phyloP scores from a whole-genome alignment of 2,888 invertebrate species.

The Flabesymbios commensalis region DNA sequence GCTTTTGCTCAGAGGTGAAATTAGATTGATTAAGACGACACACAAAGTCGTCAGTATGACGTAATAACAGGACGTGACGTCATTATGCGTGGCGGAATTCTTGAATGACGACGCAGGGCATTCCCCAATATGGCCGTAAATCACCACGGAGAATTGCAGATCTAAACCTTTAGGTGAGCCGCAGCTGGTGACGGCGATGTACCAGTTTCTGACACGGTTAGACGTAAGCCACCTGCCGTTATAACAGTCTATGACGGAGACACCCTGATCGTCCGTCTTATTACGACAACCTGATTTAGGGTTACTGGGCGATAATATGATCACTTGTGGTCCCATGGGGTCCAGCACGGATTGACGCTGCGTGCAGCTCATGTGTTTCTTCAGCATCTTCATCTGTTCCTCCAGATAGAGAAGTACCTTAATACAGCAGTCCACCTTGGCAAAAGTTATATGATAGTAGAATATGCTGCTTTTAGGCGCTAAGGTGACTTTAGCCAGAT shows the following conservation, averaged over 20 bases:
- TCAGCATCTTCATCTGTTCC: constrained; percentile 22
- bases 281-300: constrained; percentile 22
- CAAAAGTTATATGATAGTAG: constrained; percentile 25
- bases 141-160: constrained; percentile 19
- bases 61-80: no score
- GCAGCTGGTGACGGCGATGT: constrained; percentile 29
- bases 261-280: constrained; percentile 10
- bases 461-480: constrained; percentile 9
- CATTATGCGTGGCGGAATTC: no score
- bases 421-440: constrained; percentile 28
- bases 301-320: constrained; percentile 25
- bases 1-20: no score
- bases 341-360: constrained; percentile 29
- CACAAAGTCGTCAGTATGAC: no score
- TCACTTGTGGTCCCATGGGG: constrained; percentile 27
- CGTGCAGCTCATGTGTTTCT: constrained; percentile 30
- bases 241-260: constrained; percentile 5
- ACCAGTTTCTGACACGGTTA: constrained; percentile 25
- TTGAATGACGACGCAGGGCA: no score
- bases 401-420: constrained; percentile 32
- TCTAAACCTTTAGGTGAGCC: constrained; percentile 31
- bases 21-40: no score
- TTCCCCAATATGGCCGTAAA: constrained; percentile 26
- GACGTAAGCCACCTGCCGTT: constrained; percentile 29
- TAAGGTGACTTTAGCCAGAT: constrained; percentile 15